Conservation (phyloP, 1,140 invertebrate species). For the Pseudoatta argentina region DNA sequence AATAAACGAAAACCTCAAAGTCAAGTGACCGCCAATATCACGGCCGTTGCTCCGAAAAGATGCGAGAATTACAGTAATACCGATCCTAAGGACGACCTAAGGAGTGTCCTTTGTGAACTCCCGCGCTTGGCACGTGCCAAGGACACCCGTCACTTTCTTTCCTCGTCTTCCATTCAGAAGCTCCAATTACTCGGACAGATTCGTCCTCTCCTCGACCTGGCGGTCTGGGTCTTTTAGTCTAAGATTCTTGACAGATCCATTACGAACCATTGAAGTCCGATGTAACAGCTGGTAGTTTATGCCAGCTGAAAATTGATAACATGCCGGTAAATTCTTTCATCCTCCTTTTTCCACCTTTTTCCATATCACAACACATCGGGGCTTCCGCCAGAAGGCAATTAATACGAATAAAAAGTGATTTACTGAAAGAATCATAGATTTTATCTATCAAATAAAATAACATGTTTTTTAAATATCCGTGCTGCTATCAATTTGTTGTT, state of each 20-base stretch:
- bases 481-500: background rate
- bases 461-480: background rate
- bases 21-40: constrained; percentile 62
- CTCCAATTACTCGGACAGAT: constrained; percentile 74
- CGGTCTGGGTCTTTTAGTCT: constrained; percentile 31
- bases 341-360: background rate
- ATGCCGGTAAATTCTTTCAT: constrained; percentile 14
- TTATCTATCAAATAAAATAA: background rate
- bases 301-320: constrained; percentile 64
- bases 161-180: background rate
- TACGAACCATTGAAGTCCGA: constrained; percentile 32
- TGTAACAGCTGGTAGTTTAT: constrained; percentile 69
- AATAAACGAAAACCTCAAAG: background rate
- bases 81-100: background rate
- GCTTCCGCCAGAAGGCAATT: background rate
- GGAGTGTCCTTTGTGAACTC: constrained; percentile 63
- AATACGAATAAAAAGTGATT: background rate
- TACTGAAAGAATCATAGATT: background rate
- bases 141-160: constrained; percentile 35
- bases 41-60: constrained; percentile 69
- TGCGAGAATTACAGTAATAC: constrained; percentile 18
- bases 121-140: constrained; percentile 69
- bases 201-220: constrained; percentile 16
- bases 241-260: constrained; percentile 70
- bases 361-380: background rate